phyloP scores from a whole-genome alignment of 2,888 invertebrate species.

The Synanthedon tipuliformis region DNA sequence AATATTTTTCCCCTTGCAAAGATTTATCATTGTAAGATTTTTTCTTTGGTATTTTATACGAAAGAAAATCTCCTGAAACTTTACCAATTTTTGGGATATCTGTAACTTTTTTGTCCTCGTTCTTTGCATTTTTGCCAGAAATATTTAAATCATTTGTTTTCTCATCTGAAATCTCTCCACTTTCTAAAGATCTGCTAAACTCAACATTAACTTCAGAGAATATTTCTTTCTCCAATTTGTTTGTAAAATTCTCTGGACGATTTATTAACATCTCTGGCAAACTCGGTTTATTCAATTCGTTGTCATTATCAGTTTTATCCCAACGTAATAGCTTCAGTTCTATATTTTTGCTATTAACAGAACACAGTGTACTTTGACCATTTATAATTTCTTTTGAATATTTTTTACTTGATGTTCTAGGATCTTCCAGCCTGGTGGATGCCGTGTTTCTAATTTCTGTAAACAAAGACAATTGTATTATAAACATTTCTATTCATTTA shows the following conservation, averaged over 20 bases:
- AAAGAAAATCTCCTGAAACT: not conserved
- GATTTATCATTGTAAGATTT: too few species aligned
- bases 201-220: conserved; percentile 26
- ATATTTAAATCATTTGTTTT: not conserved
- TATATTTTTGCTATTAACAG: conserved; percentile 25
- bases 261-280: conserved; percentile 29
- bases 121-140: not conserved
- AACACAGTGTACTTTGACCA: conserved; percentile 22
- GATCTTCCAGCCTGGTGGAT: conserved; percentile 34
- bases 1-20: too few species aligned
- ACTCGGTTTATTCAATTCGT: conserved; percentile 10
- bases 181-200: conserved; percentile 23
- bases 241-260: conserved; percentile 12
- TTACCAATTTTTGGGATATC: not conserved
- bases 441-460: conserved; percentile 43
- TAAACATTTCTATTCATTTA: not conserved
- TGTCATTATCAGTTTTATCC: conserved; percentile 20
- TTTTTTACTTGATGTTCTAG: conserved; percentile 35
- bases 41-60: too few species aligned
- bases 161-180: conserved; percentile 22
- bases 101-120: not conserved
- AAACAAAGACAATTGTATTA: conserved; percentile 12
- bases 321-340: conserved; percentile 28
- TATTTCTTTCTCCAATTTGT: conserved; percentile 22
- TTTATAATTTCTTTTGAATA: conserved; percentile 27